Conservation (phyloP, 2,797 vertebrate genomes). For the Telmatherina bonti region DNA sequence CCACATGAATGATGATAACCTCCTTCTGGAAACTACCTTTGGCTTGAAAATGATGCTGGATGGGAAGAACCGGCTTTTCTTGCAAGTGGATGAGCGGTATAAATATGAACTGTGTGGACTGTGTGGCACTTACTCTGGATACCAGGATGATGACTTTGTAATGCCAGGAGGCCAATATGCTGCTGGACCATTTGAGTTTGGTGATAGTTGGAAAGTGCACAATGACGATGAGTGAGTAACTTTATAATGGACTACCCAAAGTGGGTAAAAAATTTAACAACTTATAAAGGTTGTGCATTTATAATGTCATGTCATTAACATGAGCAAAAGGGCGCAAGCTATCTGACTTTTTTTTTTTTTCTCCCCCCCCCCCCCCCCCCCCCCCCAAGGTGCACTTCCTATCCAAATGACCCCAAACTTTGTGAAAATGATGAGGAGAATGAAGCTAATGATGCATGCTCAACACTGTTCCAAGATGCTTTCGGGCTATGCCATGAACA, state of each 20-base stretch:
- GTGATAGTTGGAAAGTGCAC: constrained; percentile 85
- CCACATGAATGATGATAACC: constrained; percentile 50
- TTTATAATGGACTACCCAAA: not conserved
- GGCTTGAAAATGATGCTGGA: constrained; percentile 85
- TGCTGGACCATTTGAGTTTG: constrained; percentile 80
- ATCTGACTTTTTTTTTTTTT: too few relatives aligned
- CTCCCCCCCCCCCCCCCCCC: too few relatives aligned
- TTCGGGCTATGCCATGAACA: constrained; percentile 83
- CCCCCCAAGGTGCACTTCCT: constrained; percentile 63
- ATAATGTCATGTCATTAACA: too few relatives aligned
- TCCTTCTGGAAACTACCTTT: constrained; percentile 79
- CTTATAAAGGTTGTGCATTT: too few relatives aligned
- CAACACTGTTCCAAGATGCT: constrained; percentile 58
- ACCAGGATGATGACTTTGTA: constrained; percentile 84
- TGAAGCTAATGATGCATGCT: constrained; percentile 73
- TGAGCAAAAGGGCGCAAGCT: too few relatives aligned
- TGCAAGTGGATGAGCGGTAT: constrained; percentile 85
- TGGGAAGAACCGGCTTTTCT: constrained; percentile 82
- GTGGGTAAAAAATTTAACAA: too few relatives aligned
- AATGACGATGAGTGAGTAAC: constrained; percentile 77
- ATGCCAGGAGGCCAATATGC: constrained; percentile 75
- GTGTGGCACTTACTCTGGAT: constrained; percentile 86
- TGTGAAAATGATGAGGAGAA: constrained; percentile 68
- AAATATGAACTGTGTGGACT: constrained; percentile 84
- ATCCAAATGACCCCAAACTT: constrained; percentile 58